Percentiles rank a stretch among this genome's conserved stretches.
Conservation (phyloP, 2,113 vertebrate genomes). For the Tympanuchus pallidicinctus region DNA sequence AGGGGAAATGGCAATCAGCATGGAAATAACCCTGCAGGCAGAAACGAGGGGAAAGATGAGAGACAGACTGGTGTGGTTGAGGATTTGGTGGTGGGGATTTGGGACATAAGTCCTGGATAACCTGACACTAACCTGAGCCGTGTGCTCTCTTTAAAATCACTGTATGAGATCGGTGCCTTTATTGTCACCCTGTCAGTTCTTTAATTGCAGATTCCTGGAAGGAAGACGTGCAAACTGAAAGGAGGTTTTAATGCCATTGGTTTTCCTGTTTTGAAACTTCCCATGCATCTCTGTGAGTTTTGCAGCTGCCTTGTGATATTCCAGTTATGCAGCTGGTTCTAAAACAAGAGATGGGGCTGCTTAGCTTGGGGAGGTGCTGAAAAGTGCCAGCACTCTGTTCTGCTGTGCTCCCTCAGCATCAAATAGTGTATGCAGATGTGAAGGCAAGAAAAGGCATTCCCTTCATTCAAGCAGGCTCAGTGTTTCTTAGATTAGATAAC, state of each 20-base stretch:
- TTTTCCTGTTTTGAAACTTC: neutral
- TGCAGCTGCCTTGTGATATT: neutral
- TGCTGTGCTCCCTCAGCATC: neutral
- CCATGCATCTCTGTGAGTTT: neutral
- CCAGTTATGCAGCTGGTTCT: neutral
- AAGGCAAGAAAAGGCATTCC: neutral
- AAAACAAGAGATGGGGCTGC: neutral
- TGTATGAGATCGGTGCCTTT: accelerated
- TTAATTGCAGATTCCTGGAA: neutral
- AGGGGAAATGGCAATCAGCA: neutral
- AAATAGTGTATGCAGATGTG: neutral
- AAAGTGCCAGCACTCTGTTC: neutral
- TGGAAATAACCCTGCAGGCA: neutral
- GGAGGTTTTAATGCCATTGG: accelerated
- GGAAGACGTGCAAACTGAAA: neutral
- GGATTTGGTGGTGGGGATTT: neutral
- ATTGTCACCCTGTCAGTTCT: neutral
- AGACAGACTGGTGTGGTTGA: accelerated
- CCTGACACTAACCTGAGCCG: neutral
- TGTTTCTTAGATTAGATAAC: neutral
- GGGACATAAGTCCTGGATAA: neutral
- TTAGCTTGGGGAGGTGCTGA: neutral
- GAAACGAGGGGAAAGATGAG: neutral
- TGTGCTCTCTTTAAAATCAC: neutral
- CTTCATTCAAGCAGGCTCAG: neutral